Percentiles rank a stretch among this genome's conserved stretches.
These are phyloP conservation scores for Corydoras sp. DNA, from an alignment of 2,113 vertebrate species.

Conservation along the genomic window DNA sequence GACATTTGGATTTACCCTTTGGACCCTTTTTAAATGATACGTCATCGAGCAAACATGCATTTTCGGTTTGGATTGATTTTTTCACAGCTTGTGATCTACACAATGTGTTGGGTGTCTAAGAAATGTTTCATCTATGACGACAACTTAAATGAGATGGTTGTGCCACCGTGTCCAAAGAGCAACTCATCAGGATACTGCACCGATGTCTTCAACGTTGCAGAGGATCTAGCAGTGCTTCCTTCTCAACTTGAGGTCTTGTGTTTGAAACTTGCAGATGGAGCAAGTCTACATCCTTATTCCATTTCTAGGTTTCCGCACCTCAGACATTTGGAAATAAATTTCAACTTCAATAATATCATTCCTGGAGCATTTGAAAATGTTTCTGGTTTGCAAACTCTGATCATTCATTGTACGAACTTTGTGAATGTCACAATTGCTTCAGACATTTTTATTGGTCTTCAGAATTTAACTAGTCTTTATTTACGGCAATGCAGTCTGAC, in stretches of 20 bases:
- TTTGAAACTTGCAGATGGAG: not conserved
- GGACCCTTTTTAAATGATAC: not conserved
- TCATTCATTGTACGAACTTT: rapidly evolving
- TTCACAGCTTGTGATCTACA: not conserved
- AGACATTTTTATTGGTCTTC: not conserved
- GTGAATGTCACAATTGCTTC: not conserved
- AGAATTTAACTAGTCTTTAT: not conserved
- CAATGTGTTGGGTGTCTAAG: conserved; percentile 1
- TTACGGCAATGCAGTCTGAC: not conserved
- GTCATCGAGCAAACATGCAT: not conserved
- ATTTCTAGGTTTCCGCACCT: conserved; percentile 5
- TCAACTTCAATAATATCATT: not conserved
- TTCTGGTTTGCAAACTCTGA: not conserved
- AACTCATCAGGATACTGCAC: not conserved
- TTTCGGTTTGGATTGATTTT: not conserved
- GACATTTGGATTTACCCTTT: too few relatives aligned
- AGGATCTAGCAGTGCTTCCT: not conserved
- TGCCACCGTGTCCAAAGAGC: not conserved
- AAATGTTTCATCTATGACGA: conserved; percentile 13
- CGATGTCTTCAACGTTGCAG: not conserved
- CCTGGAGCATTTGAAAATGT: conserved; percentile 13
- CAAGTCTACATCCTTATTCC: not conserved
- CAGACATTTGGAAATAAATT: not conserved
- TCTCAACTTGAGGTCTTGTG: conserved; percentile 2
- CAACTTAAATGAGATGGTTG: not conserved